Conservation (phyloP, 37 sponge, comb jelly and placozoan genomes). For the Trichoplax adhaerens region DNA sequence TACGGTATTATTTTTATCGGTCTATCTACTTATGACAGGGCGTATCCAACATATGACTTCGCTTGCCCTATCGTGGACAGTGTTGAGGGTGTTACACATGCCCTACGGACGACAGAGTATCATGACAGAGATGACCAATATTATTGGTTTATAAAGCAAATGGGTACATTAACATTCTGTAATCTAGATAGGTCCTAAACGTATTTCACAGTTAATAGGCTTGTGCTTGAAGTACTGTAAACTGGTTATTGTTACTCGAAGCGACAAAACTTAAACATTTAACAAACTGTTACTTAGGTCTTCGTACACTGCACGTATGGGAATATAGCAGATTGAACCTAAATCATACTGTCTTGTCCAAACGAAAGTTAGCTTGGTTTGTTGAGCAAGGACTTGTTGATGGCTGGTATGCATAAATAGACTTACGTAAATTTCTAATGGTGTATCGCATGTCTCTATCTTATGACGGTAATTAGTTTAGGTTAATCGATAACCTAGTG, state of each 20-base stretch:
- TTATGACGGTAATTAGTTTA: background rate
- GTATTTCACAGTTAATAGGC: background rate
- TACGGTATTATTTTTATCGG: background rate
- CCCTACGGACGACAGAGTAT: conserved; percentile 94
- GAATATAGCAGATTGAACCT: conserved; percentile 92
- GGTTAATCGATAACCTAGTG: no score
- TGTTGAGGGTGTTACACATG: conserved; percentile 94
- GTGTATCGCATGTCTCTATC: background rate
- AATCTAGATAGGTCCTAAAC: background rate
- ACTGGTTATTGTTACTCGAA: background rate
- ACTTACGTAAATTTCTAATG: background rate
- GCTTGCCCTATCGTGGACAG: conserved; percentile 98
- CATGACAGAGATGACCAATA: conserved; percentile 71
- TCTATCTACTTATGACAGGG: conserved; percentile 34
- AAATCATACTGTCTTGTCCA: conserved; percentile 88
- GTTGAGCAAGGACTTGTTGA: conserved; percentile 84
- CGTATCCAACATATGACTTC: conserved; percentile 97
- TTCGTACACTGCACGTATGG: conserved; percentile 51
- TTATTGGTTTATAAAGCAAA: conserved; percentile 64
- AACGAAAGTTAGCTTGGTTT: conserved; percentile 94
- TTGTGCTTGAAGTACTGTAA: conserved; percentile 11
- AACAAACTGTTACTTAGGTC: background rate
- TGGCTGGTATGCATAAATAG: conserved; percentile 57
- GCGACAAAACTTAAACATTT: background rate
- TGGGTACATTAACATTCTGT: conserved; percentile 11